Evolutionary conservation across 2,797 vertebrate genomes (phyloP).

Genomic region (Cetoscarus ocellatus): DNA sequence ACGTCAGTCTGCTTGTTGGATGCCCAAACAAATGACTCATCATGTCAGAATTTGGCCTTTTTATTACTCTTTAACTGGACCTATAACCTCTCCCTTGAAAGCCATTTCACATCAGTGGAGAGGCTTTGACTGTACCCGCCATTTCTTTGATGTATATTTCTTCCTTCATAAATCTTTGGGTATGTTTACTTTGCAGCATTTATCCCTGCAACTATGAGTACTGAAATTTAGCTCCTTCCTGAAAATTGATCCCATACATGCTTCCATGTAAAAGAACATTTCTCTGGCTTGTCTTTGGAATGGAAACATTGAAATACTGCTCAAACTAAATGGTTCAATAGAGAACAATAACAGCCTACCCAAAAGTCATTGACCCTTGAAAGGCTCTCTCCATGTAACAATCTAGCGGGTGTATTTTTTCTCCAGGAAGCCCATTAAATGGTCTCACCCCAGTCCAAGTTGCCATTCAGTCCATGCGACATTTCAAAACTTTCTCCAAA

Average conservation of each 20-base stretch:
- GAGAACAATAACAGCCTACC: slow-evolving; percentile 53
- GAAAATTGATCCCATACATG: background rate
- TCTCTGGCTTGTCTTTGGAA: background rate
- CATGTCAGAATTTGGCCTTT: slow-evolving; percentile 44
- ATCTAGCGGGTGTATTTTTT: slow-evolving; percentile 33
- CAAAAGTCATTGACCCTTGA: slow-evolving; percentile 23
- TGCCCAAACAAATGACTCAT: slow-evolving; percentile 65
- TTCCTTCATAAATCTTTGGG: background rate
- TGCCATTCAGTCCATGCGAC: slow-evolving; percentile 41
- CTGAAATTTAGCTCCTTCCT: background rate
- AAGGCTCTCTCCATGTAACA: slow-evolving; percentile 42
- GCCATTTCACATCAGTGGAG: slow-evolving; percentile 33
- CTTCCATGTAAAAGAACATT: background rate
- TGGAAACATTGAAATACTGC: slow-evolving; percentile 17
- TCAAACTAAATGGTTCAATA: slow-evolving; percentile 29
- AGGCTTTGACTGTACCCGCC: slow-evolving; percentile 3
- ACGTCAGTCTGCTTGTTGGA: slow-evolving; percentile 54
- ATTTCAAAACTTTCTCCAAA: slow-evolving; percentile 48
- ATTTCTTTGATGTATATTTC: background rate
- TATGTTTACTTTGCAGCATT: background rate
- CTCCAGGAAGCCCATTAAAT: slow-evolving; percentile 53
- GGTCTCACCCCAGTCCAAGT: slow-evolving; percentile 39
- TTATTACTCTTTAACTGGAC: slow-evolving; percentile 41
- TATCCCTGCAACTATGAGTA: background rate
- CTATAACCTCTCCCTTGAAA: slow-evolving; percentile 57